These are phyloP conservation scores for Poecile atricapillus DNA, from an alignment of 2,113 vertebrate genomes.

Conservation along the genomic window DNA sequence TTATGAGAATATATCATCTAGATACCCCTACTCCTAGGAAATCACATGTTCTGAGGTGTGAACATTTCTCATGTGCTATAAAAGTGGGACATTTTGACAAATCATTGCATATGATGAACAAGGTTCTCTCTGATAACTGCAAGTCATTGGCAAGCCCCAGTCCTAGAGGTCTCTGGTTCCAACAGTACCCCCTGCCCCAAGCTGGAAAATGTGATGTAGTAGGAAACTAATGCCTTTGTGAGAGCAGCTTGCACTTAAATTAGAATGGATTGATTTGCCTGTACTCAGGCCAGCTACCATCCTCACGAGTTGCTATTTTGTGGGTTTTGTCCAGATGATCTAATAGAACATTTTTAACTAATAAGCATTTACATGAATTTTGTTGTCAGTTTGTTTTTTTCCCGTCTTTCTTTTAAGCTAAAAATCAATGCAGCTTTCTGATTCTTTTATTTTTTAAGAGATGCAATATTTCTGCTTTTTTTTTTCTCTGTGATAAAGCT, in stretches of 20 bases:
- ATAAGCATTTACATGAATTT: not conserved
- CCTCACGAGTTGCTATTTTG: not conserved
- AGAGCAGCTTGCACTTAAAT: conserved; percentile 16
- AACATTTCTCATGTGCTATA: not conserved
- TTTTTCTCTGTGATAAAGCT: not conserved
- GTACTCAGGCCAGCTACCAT: not conserved
- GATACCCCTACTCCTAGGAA: not conserved
- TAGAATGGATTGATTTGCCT: not conserved
- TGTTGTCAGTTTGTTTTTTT: not conserved
- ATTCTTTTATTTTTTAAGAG: not conserved
- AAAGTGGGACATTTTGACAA: not conserved
- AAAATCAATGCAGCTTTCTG: not conserved
- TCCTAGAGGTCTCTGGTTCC: not conserved
- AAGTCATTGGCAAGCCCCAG: not conserved
- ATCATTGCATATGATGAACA: not conserved
- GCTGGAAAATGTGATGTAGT: not conserved
- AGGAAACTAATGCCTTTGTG: not conserved
- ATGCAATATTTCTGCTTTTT: not conserved
- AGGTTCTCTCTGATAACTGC: not conserved
- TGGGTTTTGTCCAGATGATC: not conserved
- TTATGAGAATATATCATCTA: not conserved
- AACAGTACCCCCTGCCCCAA: not conserved
- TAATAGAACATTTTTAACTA: not conserved
- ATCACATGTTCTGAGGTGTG: not conserved
- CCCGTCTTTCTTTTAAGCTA: not conserved